A percentile compares a stretch with the other conserved stretches of the same genome.
These are phyloP conservation scores for Echinops telfairi DNA, from an alignment of 2,113 vertebrate genomes.

Conservation along the genomic window DNA sequence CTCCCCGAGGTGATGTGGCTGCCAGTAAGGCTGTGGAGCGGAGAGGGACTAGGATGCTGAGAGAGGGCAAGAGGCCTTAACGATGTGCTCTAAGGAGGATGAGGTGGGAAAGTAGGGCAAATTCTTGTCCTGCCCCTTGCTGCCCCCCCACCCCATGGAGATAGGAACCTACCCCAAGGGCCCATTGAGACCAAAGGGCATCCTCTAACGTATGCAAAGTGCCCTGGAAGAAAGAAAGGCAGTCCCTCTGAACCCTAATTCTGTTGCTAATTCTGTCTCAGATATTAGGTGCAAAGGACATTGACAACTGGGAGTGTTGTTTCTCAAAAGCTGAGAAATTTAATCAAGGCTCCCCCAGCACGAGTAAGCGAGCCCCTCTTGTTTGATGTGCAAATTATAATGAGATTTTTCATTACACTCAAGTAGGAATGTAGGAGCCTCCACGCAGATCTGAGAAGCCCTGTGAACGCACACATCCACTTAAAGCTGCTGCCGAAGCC, in stretches of 20 bases:
- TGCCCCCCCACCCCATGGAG: no score
- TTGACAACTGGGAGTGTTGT: constrained; percentile 12
- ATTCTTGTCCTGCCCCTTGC: no score
- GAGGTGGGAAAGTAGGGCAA: background rate
- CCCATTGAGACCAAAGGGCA: background rate
- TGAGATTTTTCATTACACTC: constrained; percentile 9
- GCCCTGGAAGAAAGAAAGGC: constrained; percentile 21
- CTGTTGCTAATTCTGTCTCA: constrained; percentile 66
- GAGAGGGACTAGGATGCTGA: background rate
- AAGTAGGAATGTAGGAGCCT: constrained; percentile 39
- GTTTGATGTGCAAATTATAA: constrained; percentile 63
- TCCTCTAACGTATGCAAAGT: constrained; percentile 43
- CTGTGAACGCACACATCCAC: background rate
- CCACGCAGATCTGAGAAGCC: background rate
- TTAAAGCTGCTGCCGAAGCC: constrained; percentile 58
- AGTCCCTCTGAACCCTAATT: constrained; percentile 11
- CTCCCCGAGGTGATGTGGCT: background rate
- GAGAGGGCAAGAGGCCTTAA: background rate
- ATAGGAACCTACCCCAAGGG: no score
- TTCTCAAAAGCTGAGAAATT: constrained; percentile 61
- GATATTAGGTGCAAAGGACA: constrained; percentile 40
- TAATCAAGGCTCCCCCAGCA: constrained; percentile 16
- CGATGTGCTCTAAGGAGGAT: background rate
- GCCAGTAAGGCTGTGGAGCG: background rate
- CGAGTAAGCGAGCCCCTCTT: background rate